Conservation (phyloP, 2,113 vertebrate genomes). For the Solea senegalensis region DNA sequence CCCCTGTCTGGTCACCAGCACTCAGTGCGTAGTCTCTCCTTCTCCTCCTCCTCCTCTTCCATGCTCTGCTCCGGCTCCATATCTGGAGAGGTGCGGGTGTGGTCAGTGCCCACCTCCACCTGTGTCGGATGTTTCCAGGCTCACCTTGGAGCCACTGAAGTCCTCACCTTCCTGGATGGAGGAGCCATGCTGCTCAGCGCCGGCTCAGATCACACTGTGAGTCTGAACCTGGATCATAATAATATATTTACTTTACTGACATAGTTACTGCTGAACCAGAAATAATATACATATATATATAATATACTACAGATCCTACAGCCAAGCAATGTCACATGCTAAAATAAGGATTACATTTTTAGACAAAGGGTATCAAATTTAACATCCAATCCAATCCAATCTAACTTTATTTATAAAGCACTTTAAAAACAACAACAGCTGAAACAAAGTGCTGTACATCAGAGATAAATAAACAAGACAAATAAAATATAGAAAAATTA, state of each 20-base stretch:
- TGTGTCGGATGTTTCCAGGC: constrained; percentile 84
- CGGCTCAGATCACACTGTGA: constrained; percentile 85
- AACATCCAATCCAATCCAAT: no score
- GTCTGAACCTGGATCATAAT: neutral
- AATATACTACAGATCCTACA: neutral
- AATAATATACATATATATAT: no score
- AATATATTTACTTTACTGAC: neutral
- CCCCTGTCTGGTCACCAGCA: constrained; percentile 76
- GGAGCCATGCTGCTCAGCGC: constrained; percentile 82
- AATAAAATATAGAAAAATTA: no score
- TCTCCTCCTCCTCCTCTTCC: constrained; percentile 74
- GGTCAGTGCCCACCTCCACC: constrained; percentile 81
- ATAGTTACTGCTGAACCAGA: neutral
- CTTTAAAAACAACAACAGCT: no score
- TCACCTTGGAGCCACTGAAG: constrained; percentile 78
- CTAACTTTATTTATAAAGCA: no score
- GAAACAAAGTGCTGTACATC: no score
- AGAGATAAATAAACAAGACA: no score
- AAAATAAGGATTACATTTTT: no score
- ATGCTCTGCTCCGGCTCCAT: constrained; percentile 83
- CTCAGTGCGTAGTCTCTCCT: constrained; percentile 83
- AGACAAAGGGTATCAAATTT: no score
- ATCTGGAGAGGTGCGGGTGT: constrained; percentile 84
- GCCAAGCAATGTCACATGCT: neutral
- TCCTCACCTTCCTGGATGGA: constrained; percentile 76